Percentiles rank a stretch among this genome's conserved stretches.
phyloP scores from a whole-genome alignment of 2,888 invertebrate genomes.

The Rutpela maculata region DNA sequence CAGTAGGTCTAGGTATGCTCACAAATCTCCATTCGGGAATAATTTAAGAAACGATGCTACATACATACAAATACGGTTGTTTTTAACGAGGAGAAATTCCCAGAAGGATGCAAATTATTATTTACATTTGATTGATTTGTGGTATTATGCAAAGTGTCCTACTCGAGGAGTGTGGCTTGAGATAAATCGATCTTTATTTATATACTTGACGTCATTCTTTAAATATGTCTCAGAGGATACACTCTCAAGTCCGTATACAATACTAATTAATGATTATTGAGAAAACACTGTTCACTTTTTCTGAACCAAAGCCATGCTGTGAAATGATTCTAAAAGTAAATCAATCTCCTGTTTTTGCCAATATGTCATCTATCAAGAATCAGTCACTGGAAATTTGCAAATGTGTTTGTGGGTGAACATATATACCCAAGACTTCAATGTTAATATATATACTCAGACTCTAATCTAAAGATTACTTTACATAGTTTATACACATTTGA shows the following conservation, averaged over 20 bases:
- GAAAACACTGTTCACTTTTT: too few species aligned
- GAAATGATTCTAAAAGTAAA: too few species aligned
- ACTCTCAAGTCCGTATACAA: not conserved
- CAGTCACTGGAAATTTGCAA: too few species aligned
- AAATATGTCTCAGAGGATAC: not conserved
- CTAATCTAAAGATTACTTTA: too few species aligned
- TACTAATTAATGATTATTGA: too few species aligned
- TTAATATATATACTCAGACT: too few species aligned
- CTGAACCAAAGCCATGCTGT: too few species aligned
- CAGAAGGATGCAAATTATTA: not conserved
- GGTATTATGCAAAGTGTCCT: not conserved
- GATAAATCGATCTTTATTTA: not conserved
- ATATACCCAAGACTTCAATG: too few species aligned
- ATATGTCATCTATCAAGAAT: too few species aligned
- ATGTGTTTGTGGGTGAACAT: too few species aligned
- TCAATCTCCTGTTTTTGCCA: too few species aligned
- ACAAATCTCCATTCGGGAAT: slow-evolving; percentile 22
- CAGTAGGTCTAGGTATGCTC: slow-evolving; percentile 33
- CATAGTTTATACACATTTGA: too few species aligned
- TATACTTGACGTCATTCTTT: not conserved
- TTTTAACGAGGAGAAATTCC: not conserved
- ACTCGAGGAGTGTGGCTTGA: not conserved
- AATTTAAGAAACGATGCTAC: not conserved
- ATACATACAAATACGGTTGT: not conserved
- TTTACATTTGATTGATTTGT: slow-evolving; percentile 3